Evolutionary conservation across 2,888 invertebrate species (phyloP), one percentile per base, ranked within the genome.

Genomic region (Hypsopygia costalis): DNA sequence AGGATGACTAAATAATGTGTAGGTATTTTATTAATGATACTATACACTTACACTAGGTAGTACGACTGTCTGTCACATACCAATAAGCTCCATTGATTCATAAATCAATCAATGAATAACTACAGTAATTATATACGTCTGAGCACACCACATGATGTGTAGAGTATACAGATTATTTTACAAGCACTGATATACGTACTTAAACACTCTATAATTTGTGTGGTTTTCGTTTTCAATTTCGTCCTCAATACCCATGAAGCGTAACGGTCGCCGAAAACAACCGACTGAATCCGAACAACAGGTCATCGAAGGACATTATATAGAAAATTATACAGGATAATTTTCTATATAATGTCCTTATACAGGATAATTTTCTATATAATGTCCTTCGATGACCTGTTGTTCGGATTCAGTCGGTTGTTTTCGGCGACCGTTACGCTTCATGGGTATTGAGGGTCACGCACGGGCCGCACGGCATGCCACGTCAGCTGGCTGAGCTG

Each of bases 251-350:
- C 22, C 29, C 29, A 32, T 29, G 32, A 25, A 33, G 36, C 34
- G 36, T 21, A 9, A 28, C 20, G 11, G 21, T 7, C n/a, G 11
- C 22, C 36, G 33, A 36, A 29, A 9, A 30, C n/a, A 7, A 3
- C 11, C 41, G 41, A 34, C 7, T 11, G 34, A 10, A 34, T 10
- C 11, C 36, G 40, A 44, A 44, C 40, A 40, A 34, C 36, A 40
- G 34, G 37, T 37, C 37, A 11, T 20, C 11, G 34, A 40, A 34
- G 31, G 37, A 28, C 30, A 10, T 27, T 22, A 27, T 11, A 38
- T 35, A 12, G 36, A 30, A 29, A 34, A 34, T n/a, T n/a, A n/a
- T n/a, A n/a, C n/a, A n/a, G n/a, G n/a, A 22, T 12, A 31, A 11
- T 34, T 34, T 29, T 30, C 36, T 12, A 35, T 38, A 11, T 27